Percentiles rank a stretch among this genome's conserved stretches.
Evolutionary conservation across 2,797 vertebrate species (phyloP).

Genomic region (Sciurus carolinensis): DNA sequence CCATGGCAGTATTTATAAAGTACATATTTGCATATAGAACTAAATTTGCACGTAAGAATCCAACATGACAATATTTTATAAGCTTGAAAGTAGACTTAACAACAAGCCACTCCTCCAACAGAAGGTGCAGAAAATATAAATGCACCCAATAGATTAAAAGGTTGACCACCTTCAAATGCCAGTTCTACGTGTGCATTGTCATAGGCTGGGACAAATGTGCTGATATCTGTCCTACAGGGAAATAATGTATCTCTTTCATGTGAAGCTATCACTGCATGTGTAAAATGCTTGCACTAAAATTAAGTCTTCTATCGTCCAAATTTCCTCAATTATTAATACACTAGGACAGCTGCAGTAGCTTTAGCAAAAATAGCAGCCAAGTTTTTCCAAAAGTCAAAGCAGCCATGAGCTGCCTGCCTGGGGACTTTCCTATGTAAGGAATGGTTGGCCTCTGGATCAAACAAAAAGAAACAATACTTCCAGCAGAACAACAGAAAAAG

Average conservation of each 20-base stretch:
- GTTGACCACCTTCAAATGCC: neutral
- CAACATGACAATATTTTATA: neutral
- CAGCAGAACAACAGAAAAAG: neutral
- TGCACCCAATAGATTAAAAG: neutral
- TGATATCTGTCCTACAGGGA: neutral
- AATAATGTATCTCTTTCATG: slow-evolving; percentile 16
- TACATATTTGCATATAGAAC: slow-evolving; percentile 58
- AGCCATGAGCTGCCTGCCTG: slow-evolving; percentile 72
- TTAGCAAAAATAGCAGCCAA: slow-evolving; percentile 84
- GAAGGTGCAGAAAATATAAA: neutral
- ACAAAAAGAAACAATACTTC: slow-evolving; percentile 55
- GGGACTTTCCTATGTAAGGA: slow-evolving; percentile 73
- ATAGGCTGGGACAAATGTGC: neutral
- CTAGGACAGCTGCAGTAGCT: slow-evolving; percentile 85
- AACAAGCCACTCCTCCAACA: neutral
- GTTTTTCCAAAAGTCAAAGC: slow-evolving; percentile 80
- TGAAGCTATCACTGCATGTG: slow-evolving; percentile 28
- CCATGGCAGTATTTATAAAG: slow-evolving; percentile 39
- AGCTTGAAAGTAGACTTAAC: slow-evolving; percentile 45
- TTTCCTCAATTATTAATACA: slow-evolving; percentile 87
- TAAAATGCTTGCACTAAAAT: slow-evolving; percentile 77
- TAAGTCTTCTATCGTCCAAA: slow-evolving; percentile 82
- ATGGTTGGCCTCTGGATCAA: neutral
- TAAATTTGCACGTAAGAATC: slow-evolving; percentile 47
- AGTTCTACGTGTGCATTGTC: neutral